These are phyloP conservation scores for Micronycteris hirsuta DNA, from an alignment of 2,113 vertebrate genomes.

Conservation along the genomic window DNA sequence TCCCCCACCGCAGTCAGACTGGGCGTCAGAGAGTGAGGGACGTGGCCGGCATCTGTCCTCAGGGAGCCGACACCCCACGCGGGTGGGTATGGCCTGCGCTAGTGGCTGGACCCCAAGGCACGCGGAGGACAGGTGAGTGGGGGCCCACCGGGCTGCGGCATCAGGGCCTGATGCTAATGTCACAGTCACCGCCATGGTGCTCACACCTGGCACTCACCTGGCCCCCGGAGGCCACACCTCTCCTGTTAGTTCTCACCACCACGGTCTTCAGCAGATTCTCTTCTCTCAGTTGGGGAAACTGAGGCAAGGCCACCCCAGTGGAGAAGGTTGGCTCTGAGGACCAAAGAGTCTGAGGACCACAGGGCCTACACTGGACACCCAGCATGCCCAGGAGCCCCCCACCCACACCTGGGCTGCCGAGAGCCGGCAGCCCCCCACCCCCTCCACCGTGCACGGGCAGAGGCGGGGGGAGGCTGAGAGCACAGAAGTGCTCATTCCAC, in stretches of 20 bases:
- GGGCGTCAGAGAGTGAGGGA: not conserved
- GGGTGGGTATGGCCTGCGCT: not conserved
- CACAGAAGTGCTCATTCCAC: not conserved
- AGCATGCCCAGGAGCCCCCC: not conserved
- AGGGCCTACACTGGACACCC: not conserved
- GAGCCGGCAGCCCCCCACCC: not conserved
- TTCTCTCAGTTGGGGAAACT: not conserved
- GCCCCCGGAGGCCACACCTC: not conserved
- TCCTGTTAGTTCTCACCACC: not conserved
- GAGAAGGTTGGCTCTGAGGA: not conserved
- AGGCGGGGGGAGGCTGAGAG: not conserved
- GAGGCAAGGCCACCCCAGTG: slow-evolving; percentile 7
- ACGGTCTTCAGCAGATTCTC: not conserved
- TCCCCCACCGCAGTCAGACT: not conserved
- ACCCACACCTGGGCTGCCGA: not conserved
- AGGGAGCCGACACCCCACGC: not conserved
- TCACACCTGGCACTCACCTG: not conserved
- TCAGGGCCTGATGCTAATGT: not conserved
- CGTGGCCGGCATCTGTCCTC: not conserved
- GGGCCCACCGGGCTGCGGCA: not conserved
- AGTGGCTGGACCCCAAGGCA: not conserved
- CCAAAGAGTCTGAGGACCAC: not conserved
- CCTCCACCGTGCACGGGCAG: not conserved
- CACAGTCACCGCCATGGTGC: accelerated
- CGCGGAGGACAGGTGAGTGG: accelerated